phyloP scores from a whole-genome alignment of 1,140 invertebrate species.

The Papilio glaucus region DNA sequence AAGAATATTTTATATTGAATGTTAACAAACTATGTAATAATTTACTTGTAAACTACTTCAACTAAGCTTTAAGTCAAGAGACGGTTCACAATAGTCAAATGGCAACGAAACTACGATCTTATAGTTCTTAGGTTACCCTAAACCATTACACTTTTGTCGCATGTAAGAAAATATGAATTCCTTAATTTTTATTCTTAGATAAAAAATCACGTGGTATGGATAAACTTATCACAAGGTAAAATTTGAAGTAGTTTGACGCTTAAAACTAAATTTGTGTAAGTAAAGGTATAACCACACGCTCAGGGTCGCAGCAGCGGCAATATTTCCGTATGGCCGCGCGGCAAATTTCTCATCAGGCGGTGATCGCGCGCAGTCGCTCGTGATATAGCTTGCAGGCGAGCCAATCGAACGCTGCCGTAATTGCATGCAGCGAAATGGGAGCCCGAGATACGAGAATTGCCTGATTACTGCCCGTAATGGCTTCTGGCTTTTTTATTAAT shows the following conservation, averaged over 20 bases:
- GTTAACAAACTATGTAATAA: neutral
- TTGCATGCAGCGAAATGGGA: conserved; percentile 34
- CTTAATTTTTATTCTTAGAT: too few species aligned
- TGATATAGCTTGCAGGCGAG: conserved; percentile 16
- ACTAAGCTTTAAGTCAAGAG: too few species aligned
- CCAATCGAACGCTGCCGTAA: conserved; percentile 31
- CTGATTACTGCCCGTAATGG: conserved; percentile 26
- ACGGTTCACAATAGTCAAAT: too few species aligned
- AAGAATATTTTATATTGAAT: neutral
- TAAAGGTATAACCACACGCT: neutral
- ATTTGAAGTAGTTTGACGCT: conserved; percentile 8
- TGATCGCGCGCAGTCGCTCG: conserved; percentile 26
- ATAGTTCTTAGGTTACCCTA: too few species aligned
- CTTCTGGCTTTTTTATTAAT: conserved; percentile 8
- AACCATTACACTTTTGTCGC: too few species aligned
- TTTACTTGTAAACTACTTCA: neutral
- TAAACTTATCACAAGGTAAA: neutral
- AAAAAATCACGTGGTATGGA: too few species aligned
- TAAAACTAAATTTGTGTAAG: conserved; percentile 8
- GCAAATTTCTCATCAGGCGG: conserved; percentile 48
- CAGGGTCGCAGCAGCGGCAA: conserved; percentile 28
- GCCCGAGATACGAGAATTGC: conserved; percentile 25
- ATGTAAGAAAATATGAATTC: too few species aligned
- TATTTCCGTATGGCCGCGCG: conserved; percentile 44
- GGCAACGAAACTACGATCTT: too few species aligned